phyloP scores from a whole-genome alignment of 2,888 invertebrate species.

The Ernsta delagoae region DNA sequence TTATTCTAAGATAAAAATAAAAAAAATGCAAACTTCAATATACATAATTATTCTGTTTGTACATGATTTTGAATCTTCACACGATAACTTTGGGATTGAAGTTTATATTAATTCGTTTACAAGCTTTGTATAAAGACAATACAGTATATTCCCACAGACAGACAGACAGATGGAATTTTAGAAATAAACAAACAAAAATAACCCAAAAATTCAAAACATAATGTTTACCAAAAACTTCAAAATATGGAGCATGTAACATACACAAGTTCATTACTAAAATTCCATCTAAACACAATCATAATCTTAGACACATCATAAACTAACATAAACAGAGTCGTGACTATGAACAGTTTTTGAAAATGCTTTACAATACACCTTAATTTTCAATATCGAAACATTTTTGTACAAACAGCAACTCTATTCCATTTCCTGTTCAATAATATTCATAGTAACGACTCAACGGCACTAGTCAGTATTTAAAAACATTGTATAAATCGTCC shows the following conservation, averaged over 20 bases:
- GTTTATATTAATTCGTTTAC: not conserved
- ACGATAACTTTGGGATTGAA: not conserved
- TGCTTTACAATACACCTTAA: too few species aligned
- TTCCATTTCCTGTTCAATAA: not conserved
- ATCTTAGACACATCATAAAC: not conserved
- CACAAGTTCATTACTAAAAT: not conserved
- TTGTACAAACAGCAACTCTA: not conserved
- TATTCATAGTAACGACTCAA: not conserved
- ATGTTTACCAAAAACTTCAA: not conserved
- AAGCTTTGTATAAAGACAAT: not conserved
- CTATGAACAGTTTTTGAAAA: not conserved
- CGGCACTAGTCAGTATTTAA: not conserved
- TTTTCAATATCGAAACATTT: not conserved
- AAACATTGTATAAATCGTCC: not conserved
- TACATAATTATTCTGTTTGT: not conserved
- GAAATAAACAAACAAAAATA: not conserved
- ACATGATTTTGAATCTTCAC: constrained; percentile 5
- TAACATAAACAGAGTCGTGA: not conserved
- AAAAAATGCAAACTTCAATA: not conserved
- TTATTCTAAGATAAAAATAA: too few species aligned
- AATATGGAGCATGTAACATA: not conserved
- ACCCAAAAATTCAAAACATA: not conserved
- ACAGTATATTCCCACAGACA: not conserved
- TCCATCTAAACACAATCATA: not conserved
- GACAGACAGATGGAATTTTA: not conserved